phyloP scores from a whole-genome alignment of 2,888 invertebrate genomes.

The Hypsopygia costalis region DNA sequence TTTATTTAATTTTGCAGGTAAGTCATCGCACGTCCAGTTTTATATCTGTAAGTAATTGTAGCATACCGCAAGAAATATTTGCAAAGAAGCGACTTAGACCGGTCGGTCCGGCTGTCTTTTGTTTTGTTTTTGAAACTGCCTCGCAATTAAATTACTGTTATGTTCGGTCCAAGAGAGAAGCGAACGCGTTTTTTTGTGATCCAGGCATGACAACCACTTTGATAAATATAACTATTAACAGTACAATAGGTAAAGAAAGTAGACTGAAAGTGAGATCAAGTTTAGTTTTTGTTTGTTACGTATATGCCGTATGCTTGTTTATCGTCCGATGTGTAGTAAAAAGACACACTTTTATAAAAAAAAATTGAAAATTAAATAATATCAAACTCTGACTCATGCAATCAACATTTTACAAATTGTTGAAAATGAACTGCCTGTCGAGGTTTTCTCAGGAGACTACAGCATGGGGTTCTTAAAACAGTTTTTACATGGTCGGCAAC shows the following conservation, averaged over 20 bases:
- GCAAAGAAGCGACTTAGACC: slow-evolving; percentile 16
- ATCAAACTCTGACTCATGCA: too few species aligned
- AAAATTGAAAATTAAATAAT: too few species aligned
- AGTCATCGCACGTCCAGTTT: slow-evolving; percentile 24
- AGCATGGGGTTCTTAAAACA: too few species aligned
- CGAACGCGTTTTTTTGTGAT: neutral
- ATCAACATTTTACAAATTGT: too few species aligned
- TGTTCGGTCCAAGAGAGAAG: slow-evolving; percentile 11
- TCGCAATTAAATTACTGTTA: slow-evolving; percentile 35
- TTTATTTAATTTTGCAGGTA: slow-evolving; percentile 38
- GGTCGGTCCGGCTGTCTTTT: slow-evolving; percentile 20
- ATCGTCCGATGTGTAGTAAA: too few species aligned
- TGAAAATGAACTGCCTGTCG: too few species aligned
- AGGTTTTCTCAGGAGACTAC: too few species aligned
- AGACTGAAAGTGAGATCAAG: neutral
- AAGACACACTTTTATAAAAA: too few species aligned
- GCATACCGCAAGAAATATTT: neutral
- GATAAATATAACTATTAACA: neutral
- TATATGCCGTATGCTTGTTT: too few species aligned
- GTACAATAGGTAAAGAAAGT: slow-evolving; percentile 1
- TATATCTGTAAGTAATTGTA: neutral
- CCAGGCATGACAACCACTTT: neutral
- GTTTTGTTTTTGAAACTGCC: slow-evolving; percentile 25
- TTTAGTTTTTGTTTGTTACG: slow-evolving; percentile 5
- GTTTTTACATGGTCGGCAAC: too few species aligned